Base-by-base conservation (phyloP, 2,797 vertebrate species). In the Urosaurus nigricauda region DNA sequence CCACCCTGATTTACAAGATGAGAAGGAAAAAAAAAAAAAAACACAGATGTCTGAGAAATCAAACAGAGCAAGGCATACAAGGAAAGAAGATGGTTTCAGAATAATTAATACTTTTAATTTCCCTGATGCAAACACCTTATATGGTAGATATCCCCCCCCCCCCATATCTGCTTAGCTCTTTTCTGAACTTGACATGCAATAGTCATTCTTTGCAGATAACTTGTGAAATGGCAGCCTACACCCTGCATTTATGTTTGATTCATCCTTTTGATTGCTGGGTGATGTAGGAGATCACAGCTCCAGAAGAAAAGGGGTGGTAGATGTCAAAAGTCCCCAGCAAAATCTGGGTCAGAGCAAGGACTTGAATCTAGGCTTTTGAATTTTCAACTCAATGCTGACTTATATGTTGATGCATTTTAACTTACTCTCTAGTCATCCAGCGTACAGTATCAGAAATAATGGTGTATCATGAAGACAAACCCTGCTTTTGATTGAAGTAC, bases 231-330 rank as follows among this genome's bases (percentile, higher is more conserved):
- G 35, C 70, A 74, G 60, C 75, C 43, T 78, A 79, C 75, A 86
- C 43, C 75, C 85, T 86, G 17, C 68, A 60, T 86, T 86, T 86
- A 86, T 74, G 79, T 65, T 88, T 84, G 73, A 78, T 68, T 88
- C 74, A 79, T 58, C 7, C 53, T 81, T 83, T 58, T 26, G 70
- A 37, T 37, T 58, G 11, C 63, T 73, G 29, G 21, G 21, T 29
- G 51, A 84, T 47, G 4, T 65, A 71, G 19, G 60, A 32, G 7
- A 84, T 40, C 37, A 47, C 65, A 53, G 37, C 56, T 84, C 65
- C 26, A 24, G 65, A 68, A 29, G 58, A 58, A 70, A 16, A 9
- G 16, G 68, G 47, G 11, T 29, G 6, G 26, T 2, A 53, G 71
- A 35, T 79, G 74, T 47, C n/a, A 24, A 84, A 47, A 58, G 65